Percentiles rank a stretch among this genome's conserved stretches.
phyloP scores from a whole-genome alignment of 2,888 invertebrate species.

The Ischnus inquisitorius region DNA sequence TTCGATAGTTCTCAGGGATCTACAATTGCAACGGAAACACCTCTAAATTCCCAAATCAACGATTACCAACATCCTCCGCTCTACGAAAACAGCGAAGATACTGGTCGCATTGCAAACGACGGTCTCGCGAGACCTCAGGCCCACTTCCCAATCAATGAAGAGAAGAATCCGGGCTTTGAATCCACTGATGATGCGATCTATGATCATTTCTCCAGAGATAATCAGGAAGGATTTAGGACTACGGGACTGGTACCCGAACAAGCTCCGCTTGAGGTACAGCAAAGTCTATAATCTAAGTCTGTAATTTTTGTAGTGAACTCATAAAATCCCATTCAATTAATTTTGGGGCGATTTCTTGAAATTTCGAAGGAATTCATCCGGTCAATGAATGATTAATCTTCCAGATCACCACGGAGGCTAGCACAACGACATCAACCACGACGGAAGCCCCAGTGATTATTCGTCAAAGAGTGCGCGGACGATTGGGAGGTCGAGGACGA shows the following conservation, averaged over 20 bases:
- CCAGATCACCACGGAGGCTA: constrained; percentile 62
- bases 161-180: constrained; percentile 34
- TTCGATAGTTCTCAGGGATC: constrained; percentile 56
- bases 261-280: constrained; percentile 59
- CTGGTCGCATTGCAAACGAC: background rate
- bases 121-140: constrained; percentile 11
- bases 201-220: constrained; percentile 49
- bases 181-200: constrained; percentile 35
- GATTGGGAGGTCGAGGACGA: constrained; percentile 76
- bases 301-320: no score
- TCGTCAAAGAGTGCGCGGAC: constrained; percentile 79
- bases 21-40: constrained; percentile 48
- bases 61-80: constrained; percentile 59
- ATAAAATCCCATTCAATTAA: no score
- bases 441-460: constrained; percentile 76
- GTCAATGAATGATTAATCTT: background rate
- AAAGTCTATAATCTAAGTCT: background rate
- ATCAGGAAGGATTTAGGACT: constrained; percentile 24
- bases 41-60: constrained; percentile 56
- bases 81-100: constrained; percentile 51
- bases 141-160: constrained; percentile 32
- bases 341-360: no score
- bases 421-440: constrained; percentile 75
- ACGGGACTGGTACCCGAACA: constrained; percentile 41
- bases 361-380: background rate